A percentile compares a stretch with the other conserved stretches of the same genome.
These are phyloP conservation scores for Armadillidium nasatum DNA, from an alignment of 1,140 invertebrate genomes.

Conservation along the genomic window DNA sequence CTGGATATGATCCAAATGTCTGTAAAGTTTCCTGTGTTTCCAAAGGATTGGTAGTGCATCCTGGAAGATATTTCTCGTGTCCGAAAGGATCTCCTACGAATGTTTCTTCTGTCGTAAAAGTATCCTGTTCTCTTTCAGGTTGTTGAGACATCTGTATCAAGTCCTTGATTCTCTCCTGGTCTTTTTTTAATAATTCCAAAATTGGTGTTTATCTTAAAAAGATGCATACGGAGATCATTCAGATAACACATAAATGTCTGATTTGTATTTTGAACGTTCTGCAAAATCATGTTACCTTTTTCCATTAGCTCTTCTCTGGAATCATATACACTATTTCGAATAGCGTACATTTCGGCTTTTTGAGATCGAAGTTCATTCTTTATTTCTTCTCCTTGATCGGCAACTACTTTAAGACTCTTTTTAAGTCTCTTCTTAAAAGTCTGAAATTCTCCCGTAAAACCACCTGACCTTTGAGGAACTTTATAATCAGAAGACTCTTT, in stretches of 20 bases:
- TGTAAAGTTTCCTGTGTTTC: constrained; percentile 36
- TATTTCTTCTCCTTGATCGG: constrained; percentile 40
- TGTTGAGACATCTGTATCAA: constrained; percentile 28
- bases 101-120: constrained; percentile 23
- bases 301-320: constrained; percentile 37
- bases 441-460: constrained; percentile 26
- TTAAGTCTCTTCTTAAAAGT: constrained; percentile 37
- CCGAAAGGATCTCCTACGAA: constrained; percentile 26
- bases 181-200: constrained; percentile 35
- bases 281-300: constrained; percentile 37
- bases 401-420: constrained; percentile 34
- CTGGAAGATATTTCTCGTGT: constrained; percentile 34
- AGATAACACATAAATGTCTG: constrained; percentile 38
- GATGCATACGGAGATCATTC: constrained; percentile 34
- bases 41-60: constrained; percentile 41
- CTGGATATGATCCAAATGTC: constrained; percentile 26
- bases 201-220: constrained; percentile 42
- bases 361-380: constrained; percentile 40
- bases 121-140: constrained; percentile 19
- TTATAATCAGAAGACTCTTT: constrained; percentile 30
- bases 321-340: constrained; percentile 41
- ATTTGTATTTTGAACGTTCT: constrained; percentile 37
- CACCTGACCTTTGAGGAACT: constrained; percentile 30
- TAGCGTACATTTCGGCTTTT: constrained; percentile 41
- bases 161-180: constrained; percentile 38